Evolutionary conservation across 1,140 invertebrate genomes (phyloP).

Genomic region (Drosophila truncata): DNA sequence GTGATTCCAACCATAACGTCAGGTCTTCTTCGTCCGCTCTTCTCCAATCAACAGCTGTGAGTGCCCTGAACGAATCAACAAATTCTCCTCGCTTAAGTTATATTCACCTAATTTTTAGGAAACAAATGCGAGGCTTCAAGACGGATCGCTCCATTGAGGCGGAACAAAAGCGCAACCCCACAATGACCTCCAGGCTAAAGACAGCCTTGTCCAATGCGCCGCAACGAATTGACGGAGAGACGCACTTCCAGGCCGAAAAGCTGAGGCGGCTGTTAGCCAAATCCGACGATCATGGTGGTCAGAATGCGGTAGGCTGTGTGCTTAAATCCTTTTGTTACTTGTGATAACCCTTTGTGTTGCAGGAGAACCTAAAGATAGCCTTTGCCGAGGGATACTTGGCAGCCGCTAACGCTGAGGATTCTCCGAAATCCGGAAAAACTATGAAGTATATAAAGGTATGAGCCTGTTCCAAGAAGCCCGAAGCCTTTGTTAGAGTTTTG

Average conservation of each 20-base stretch:
- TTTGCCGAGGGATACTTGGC: conserved; percentile 96
- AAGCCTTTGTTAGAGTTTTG: neutral
- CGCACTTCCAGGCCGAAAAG: conserved; percentile 67
- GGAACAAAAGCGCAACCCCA: conserved; percentile 90
- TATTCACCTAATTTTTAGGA: conserved; percentile 31
- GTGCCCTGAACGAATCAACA: conserved; percentile 13
- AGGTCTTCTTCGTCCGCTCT: conserved; percentile 55
- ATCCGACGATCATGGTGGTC: conserved; percentile 49
- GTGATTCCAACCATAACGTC: conserved; percentile 49
- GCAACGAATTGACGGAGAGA: conserved; percentile 58
- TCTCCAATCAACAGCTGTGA: conserved; percentile 62
- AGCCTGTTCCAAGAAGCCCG: neutral
- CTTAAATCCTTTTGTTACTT: too few relatives aligned
- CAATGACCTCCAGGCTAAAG: conserved; percentile 87
- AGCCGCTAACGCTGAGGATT: conserved; percentile 86
- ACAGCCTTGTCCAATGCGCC: conserved; percentile 86
- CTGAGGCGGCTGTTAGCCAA: conserved; percentile 66
- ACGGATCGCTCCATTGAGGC: conserved; percentile 90
- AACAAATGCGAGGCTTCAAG: conserved; percentile 88
- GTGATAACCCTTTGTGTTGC: neutral
- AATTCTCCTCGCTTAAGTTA: neutral
- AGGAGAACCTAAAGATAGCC: conserved; percentile 92
- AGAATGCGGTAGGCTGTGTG: conserved; percentile 47
- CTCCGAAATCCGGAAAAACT: conserved; percentile 87
- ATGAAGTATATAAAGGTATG: conserved; percentile 89